Evolutionary conservation across 2,797 vertebrate species (phyloP).

Genomic region (Diplodus sargus): DNA sequence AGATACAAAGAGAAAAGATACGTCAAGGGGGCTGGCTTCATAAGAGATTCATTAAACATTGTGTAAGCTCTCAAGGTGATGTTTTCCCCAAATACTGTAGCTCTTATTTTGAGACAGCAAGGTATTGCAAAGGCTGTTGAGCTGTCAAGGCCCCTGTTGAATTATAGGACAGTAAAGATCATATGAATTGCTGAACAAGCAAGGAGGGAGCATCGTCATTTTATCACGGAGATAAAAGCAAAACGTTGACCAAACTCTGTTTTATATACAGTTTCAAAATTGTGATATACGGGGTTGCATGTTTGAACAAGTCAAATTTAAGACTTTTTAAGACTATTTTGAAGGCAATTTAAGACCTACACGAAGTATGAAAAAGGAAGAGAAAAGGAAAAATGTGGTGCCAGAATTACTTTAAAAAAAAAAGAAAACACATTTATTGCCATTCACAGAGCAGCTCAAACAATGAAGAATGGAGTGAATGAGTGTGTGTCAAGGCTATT

Average conservation of each 20-base stretch:
- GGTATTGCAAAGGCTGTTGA: constrained; percentile 1
- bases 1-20: not conserved
- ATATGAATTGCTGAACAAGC: constrained; percentile 6
- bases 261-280: not conserved
- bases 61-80: not conserved
- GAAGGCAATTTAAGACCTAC: too few species aligned
- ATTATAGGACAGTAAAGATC: constrained; percentile 27
- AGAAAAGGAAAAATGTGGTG: too few species aligned
- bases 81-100: not conserved
- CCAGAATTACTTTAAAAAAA: too few species aligned
- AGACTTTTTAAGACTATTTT: too few species aligned
- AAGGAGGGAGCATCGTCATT: not conserved
- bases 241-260: not conserved
- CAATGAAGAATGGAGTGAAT: too few species aligned
- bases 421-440: too few species aligned
- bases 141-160: constrained; percentile 2
- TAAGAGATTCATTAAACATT: constrained; percentile 7
- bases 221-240: not conserved
- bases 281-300: not conserved
- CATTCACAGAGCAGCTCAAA: too few species aligned
- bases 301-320: too few species aligned
- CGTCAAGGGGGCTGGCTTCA: not conserved
- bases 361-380: too few species aligned
- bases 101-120: constrained; percentile 14
- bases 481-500: too few species aligned